These are phyloP conservation scores for Sebastes elongatus DNA, from an alignment of 2,797 vertebrate genomes.

Conservation along the genomic window DNA sequence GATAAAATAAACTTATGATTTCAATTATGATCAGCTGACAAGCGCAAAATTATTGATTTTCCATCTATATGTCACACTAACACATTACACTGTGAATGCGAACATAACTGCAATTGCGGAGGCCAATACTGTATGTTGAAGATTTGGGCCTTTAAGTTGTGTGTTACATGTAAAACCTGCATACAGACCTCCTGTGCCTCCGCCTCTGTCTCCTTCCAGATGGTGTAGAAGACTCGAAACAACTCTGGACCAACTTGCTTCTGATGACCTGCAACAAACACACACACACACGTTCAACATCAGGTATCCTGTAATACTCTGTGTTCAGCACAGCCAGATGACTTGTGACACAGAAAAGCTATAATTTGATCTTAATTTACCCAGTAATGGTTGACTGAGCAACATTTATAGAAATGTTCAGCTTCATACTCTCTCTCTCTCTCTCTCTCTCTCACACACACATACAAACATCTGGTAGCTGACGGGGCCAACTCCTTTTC, in stretches of 20 bases:
- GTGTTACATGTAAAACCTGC: neutral
- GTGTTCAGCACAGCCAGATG: neutral
- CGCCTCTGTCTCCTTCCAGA: conserved; percentile 96
- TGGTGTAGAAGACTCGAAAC: conserved; percentile 94
- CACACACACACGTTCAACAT: neutral
- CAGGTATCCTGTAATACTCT: neutral
- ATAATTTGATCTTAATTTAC: neutral
- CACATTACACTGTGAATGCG: neutral
- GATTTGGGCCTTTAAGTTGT: neutral
- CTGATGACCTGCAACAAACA: conserved; percentile 86
- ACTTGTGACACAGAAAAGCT: neutral
- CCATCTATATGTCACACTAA: neutral
- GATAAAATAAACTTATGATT: neutral
- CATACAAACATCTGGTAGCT: conserved; percentile 4
- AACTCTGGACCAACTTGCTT: conserved; percentile 95
- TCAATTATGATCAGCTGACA: neutral
- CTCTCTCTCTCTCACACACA: neutral
- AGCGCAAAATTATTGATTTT: neutral
- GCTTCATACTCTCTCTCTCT: too few species aligned
- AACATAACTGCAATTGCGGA: neutral
- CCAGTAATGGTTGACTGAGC: neutral
- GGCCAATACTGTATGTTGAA: neutral
- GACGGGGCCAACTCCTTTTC: neutral
- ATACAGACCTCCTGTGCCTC: conserved; percentile 90
- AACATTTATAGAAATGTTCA: neutral